A percentile compares a stretch with the other conserved stretches of the same genome.
Conservation (phyloP, 1,140 invertebrate species). For the Cotesia typhae region DNA sequence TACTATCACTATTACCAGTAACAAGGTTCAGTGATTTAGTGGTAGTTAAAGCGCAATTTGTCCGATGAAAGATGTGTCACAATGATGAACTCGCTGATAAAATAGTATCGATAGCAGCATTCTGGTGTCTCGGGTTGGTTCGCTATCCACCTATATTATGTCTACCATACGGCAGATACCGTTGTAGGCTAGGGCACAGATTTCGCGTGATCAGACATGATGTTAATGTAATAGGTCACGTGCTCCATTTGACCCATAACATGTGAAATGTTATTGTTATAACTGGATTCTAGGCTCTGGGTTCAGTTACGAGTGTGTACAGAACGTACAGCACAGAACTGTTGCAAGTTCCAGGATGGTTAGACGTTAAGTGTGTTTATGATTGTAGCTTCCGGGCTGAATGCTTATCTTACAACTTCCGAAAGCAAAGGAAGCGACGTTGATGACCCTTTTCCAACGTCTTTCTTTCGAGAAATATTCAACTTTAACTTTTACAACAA, state of each 20-base stretch:
- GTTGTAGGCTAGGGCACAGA: no score
- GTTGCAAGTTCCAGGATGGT: no score
- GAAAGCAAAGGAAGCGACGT: constrained; percentile 9
- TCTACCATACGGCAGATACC: no score
- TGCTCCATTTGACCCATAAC: constrained; percentile 3
- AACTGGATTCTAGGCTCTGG: neutral
- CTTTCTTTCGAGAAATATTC: neutral
- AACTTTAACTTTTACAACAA: no score
- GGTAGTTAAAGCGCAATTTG: constrained; percentile 3
- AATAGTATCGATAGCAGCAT: neutral
- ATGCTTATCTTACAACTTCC: constrained; percentile 11
- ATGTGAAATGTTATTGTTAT: neutral
- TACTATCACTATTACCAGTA: no score
- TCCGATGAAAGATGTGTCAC: constrained; percentile 13
- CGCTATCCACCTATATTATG: no score
- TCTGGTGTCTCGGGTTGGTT: neutral
- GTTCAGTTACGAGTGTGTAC: no score
- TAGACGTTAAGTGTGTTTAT: constrained; percentile 15
- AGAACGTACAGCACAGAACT: no score
- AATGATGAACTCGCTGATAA: neutral
- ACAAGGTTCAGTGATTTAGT: no score
- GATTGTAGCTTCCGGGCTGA: constrained; percentile 7
- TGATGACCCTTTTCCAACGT: constrained; percentile 18
- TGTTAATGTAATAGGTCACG: constrained; percentile 15
- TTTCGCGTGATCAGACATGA: constrained; percentile 17